These are phyloP conservation scores for Rhea pennata DNA, from an alignment of 2,113 vertebrate genomes.

Conservation along the genomic window DNA sequence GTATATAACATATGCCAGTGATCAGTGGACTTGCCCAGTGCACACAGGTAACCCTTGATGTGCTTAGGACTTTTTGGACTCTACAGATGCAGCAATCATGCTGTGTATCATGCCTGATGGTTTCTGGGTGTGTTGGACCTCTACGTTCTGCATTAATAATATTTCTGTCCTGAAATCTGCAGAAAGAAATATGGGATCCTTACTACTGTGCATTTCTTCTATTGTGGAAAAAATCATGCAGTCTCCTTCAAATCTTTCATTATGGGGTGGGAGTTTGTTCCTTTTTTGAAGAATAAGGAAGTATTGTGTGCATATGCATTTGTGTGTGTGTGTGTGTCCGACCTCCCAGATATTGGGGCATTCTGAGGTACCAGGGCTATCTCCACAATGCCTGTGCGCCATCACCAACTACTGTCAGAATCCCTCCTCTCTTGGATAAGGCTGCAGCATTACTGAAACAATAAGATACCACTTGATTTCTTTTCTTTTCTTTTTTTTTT, in stretches of 20 bases:
- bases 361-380: not conserved
- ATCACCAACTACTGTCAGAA: not conserved
- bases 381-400: not conserved
- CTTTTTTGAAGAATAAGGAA: not conserved
- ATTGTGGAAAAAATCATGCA: not conserved
- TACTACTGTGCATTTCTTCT: not conserved
- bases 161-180: not conserved
- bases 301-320: not conserved
- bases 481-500: not conserved
- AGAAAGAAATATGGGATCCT: not conserved
- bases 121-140: not conserved
- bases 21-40: not conserved
- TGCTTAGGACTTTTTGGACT: not conserved
- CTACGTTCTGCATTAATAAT: not conserved
- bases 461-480: not conserved
- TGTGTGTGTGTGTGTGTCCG: not conserved
- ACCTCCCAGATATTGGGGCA: not conserved
- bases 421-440: not conserved
- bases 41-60: rapidly evolving
- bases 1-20: not conserved
- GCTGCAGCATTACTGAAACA: not conserved
- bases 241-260: not conserved
- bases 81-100: not conserved
- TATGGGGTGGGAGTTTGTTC: not conserved
- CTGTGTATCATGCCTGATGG: not conserved